Evolutionary conservation across 2,113 vertebrate species (phyloP).

Genomic region (Gopherus evgoodei): DNA sequence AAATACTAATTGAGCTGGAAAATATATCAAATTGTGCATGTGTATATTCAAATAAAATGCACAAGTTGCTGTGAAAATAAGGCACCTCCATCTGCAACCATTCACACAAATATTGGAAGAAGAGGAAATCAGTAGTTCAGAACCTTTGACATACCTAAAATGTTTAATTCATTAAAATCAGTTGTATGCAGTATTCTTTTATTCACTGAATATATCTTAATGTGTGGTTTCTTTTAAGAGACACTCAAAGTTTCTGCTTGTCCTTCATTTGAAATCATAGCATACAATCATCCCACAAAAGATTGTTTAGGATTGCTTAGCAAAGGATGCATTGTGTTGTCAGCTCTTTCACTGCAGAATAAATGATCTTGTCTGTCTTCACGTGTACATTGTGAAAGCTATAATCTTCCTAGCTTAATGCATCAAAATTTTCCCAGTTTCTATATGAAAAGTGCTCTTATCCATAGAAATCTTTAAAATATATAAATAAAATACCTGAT

Average conservation of each 20-base stretch:
- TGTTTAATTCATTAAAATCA: neutral
- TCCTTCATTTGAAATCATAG: conserved; percentile 25
- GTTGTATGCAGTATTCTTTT: neutral
- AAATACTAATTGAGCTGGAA: neutral
- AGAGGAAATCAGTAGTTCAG: neutral
- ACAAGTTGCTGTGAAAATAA: neutral
- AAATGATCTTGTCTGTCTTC: conserved; percentile 55
- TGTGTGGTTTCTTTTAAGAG: neutral
- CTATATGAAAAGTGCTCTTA: conserved; percentile 50
- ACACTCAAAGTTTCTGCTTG: neutral
- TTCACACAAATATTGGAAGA: neutral
- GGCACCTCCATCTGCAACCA: neutral
- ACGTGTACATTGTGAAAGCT: conserved; percentile 37
- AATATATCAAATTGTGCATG: neutral
- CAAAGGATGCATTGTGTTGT: conserved; percentile 36
- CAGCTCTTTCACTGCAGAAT: conserved; percentile 27
- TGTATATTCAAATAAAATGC: fast-evolving
- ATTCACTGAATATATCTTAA: neutral
- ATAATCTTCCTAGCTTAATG: conserved; percentile 42
- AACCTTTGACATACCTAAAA: neutral
- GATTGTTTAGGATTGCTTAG: conserved; percentile 34
- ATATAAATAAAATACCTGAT: neutral
- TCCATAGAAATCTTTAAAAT: neutral
- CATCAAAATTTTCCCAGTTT: conserved; percentile 42
- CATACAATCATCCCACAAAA: conserved; percentile 15